Evolutionary conservation across 1,140 invertebrate genomes (phyloP), one percentile per base, ranked within the genome.

Genomic region (Drosophila kikkawai): DNA sequence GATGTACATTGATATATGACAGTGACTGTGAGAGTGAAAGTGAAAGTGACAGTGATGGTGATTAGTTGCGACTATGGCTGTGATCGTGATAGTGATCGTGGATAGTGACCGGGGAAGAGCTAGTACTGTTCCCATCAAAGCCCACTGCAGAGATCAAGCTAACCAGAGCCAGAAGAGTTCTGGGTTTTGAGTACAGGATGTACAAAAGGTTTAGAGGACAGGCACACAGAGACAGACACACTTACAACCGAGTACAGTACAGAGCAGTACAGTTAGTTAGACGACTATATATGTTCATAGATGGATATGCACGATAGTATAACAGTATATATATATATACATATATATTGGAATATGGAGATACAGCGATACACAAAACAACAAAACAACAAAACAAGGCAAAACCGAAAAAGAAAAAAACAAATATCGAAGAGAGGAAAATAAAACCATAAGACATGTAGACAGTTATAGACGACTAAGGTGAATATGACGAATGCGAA

Each of bases 241-340:
- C 75, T 78, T 77, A 51, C 69, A 69, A 69, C 66, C 64, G 64
- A 68, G 63, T 69, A 69, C 66, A 73, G 69, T 73, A 26, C 68
- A 73, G 69, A 73, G 67, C 71, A 78, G 64, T 78, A 78, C 75
- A 77, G 74, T 77, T 60, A 75, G 61, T 73, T 73, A 73, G 67
- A 60, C 68, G 32, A 73, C 69, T 58, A 58, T 73, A 66, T 66
- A 73, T 58, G 55, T 50, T 70, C 8, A 58, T 51, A 73, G 68
- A 73, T 73, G 69, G 55, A 17, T 60, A 73, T 73, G 69, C 67
- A 73, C 55, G 69, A 73, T 51, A 71, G 44, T 59, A 48, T 71
- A 73, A 51, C 63, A 69, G 12, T 71, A 58, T 45, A 67, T 55
- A 56, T 55, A 66, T 70, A 47, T 34, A 26, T 50, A 55, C 22